Base-by-base conservation (phyloP, 2,113 vertebrate genomes). In the Solenodon paradoxus region DNA sequence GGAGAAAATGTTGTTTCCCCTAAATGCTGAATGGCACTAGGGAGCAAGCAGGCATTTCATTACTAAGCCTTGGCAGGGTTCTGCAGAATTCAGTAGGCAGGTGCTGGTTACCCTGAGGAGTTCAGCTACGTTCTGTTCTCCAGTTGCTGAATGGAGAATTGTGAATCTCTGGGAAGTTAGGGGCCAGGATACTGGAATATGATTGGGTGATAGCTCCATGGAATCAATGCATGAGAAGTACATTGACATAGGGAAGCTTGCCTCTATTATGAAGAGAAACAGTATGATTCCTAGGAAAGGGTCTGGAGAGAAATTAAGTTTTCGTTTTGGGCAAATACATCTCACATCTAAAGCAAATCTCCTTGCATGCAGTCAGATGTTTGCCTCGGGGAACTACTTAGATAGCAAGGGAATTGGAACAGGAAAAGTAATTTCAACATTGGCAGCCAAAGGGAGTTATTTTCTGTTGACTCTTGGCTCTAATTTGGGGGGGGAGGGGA, bases 341-440 rank as follows among this genome's bases (percentile, higher is more conserved):
- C 68, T 90, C 17, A 59, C 17, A 42, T 94, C 59, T 63, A 17
- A 75, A 74, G 38, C 68, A 78, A 72, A 38, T 5, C 42, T 95
- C 26, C 7, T 63, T 26, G 42, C 19, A 30, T 88, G 68, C 6
- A 13, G 55, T 93, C 55, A 77, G 53, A 71, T 30, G 19, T 87
- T 90, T 87, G 69, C 61, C 42, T 90, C 24, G 32, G 85, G 87
- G 85, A 95, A 13, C 11, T 35, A 61, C 66, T 90, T 72, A 63
- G 61, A 94, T 61, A 75, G 49, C 30, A 72, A 64, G n/a, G 30
- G n/a, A 3, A 9, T 32, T 94, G 80, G 55, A 90, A 82, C 9
- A 78, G 64, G 47, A 92, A 87, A 92, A 83, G 38, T 8, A 24
- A 79, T 96, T 92, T 90, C 20, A 86, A 32, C 35, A 17, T 63